A percentile compares a stretch with the other conserved stretches of the same genome.
These are phyloP conservation scores for Pyrocephalus nanus DNA, from an alignment of 2,797 vertebrate genomes.

Conservation along the genomic window DNA sequence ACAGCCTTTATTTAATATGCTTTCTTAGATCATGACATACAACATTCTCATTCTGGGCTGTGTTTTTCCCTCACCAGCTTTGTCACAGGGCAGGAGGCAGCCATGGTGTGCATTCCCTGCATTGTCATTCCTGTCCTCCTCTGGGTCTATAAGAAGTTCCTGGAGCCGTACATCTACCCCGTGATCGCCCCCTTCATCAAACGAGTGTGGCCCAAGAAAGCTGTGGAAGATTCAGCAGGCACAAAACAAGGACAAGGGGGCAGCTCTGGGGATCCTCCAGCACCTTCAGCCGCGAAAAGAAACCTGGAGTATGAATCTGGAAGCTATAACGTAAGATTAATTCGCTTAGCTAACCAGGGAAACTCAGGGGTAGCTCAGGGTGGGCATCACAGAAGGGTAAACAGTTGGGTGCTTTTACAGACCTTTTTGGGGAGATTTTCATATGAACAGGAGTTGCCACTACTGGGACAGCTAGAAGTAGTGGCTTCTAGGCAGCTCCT, in stretches of 20 bases:
- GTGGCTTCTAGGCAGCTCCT: not conserved
- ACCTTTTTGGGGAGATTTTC: not conserved
- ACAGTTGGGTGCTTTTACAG: not conserved
- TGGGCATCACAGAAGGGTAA: not conserved
- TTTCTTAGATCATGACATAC: not conserved
- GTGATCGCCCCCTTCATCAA: slow-evolving; percentile 86
- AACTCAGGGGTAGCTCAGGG: not conserved
- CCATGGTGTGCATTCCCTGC: slow-evolving; percentile 97
- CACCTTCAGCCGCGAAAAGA: rapidly evolving
- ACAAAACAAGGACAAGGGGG: slow-evolving; percentile 51
- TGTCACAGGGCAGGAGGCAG: not conserved
- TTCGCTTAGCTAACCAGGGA: not conserved
- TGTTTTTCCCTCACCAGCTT: not conserved
- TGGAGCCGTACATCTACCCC: slow-evolving; percentile 91
- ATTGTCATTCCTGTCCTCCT: slow-evolving; percentile 95
- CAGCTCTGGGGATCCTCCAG: slow-evolving; percentile 21
- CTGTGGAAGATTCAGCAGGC: slow-evolving; percentile 67
- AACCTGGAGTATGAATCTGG: not conserved
- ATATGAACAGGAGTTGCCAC: too few species aligned
- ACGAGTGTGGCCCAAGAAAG: slow-evolving; percentile 83
- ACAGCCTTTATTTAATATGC: rapidly evolving
- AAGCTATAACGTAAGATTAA: slow-evolving; percentile 50
- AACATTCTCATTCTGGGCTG: not conserved
- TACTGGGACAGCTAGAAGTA: not conserved
- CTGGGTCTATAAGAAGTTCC: slow-evolving; percentile 96